Evolutionary conservation across 2,888 invertebrate genomes (phyloP).

Genomic region (Alloscopus bannaensis): DNA sequence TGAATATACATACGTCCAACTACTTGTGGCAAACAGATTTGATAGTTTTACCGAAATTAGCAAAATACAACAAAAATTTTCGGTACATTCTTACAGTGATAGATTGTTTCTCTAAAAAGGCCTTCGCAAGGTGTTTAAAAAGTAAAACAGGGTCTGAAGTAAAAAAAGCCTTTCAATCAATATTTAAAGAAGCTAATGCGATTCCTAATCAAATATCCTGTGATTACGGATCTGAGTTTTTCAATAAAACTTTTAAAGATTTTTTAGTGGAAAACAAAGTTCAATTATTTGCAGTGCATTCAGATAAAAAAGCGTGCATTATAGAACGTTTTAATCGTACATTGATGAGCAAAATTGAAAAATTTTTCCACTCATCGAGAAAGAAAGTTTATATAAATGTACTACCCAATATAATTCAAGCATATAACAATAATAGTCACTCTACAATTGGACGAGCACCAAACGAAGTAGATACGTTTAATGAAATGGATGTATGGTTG

Average conservation of each 20-base stretch:
- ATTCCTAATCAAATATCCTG: conserved; percentile 12
- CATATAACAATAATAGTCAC: conserved; percentile 41
- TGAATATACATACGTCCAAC: conserved; percentile 29
- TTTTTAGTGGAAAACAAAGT: conserved; percentile 26
- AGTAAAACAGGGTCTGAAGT: conserved; percentile 13
- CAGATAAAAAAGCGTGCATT: conserved; percentile 42
- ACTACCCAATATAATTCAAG: conserved; percentile 2
- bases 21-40: conserved; percentile 44
- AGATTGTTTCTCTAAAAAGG: conserved; percentile 29
- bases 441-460: conserved; percentile 25
- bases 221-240: conserved; percentile 38
- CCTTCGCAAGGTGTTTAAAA: conserved; percentile 12
- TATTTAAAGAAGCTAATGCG: conserved; percentile 6
- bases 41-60: conserved; percentile 9
- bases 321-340: conserved; percentile 35
- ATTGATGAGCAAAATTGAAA: conserved; percentile 18
- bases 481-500: conserved; percentile 50
- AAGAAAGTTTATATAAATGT: background rate
- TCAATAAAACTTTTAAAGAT: background rate
- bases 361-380: conserved; percentile 34
- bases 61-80: conserved; percentile 21
- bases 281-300: conserved; percentile 20
- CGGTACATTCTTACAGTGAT: conserved; percentile 26
- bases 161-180: conserved; percentile 11
- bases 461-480: conserved; percentile 31